Base-by-base conservation (phyloP, 2,113 vertebrate species). In the Ornithorhynchus anatinus region DNA sequence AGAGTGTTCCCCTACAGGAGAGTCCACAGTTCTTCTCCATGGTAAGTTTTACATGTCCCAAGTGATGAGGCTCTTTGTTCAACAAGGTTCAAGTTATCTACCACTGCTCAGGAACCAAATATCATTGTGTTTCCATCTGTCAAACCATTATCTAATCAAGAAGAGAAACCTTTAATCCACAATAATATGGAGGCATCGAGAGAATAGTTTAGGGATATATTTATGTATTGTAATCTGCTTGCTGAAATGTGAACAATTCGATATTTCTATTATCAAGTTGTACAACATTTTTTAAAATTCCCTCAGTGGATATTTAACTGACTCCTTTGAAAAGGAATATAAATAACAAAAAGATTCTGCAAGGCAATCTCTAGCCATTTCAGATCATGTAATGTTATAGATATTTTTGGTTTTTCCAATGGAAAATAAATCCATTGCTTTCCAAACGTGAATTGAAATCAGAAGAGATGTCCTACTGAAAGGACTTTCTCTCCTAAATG, bases 401-500 rank as follows among this genome's bases (percentile, higher is more conserved):
- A 45, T 3, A 59, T 60, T 52, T n/a, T 8, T 16, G 39, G 1
- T 61, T 72, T 82, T 66, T 6, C 71, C 29, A 13, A 12, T 22
- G 1, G 15, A 65, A 22, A 45, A 66, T 2, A 68, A 70, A 59
- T 9, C 5, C 56, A n/a, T 44, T 79, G 50, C 65, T 71, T 70
- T 81, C 59, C 73, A 20, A 22, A 57, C 40, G 54, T 15, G 40
- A 84, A 65, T 56, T 59, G 44, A 87, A 85, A 72, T 65, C 51
- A 81, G 51, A 83, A 57, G 32, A 33, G 43, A 85, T 90, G 87
- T 74, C 79, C 84, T 88, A 60, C 0, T 82, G 90, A 94, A 94
- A 95, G 91, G 87, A 94, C 95, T 95, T 57, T 90, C 93, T 95
- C 95, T 97, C 95, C 84, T 84, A 89, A 92, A 94, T 90, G 94